Conservation (phyloP, 2,888 invertebrate genomes). For the Nemurella pictetii region DNA sequence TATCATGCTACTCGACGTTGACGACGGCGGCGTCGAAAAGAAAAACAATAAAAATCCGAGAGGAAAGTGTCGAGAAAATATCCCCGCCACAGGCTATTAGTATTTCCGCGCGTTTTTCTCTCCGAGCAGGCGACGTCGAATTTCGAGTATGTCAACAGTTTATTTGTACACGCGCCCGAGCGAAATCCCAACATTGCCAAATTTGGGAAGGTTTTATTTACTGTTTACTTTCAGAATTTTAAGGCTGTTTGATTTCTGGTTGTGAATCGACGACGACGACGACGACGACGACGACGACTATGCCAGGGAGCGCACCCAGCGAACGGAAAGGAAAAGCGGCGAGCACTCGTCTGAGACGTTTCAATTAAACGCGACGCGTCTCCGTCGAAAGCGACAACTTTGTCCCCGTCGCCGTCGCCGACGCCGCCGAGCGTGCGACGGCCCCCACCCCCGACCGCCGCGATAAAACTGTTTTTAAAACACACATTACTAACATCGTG, state of each 20-base stretch:
- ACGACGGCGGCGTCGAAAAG: too few relatives aligned
- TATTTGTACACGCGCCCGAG: background rate
- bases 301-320: background rate
- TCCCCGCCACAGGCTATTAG: background rate
- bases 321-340: background rate
- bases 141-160: background rate
- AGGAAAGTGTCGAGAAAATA: background rate
- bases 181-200: background rate
- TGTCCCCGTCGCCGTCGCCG: too few relatives aligned
- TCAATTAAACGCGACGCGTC: background rate
- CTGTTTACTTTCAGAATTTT: background rate
- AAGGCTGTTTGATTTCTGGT: background rate
- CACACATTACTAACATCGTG: too few relatives aligned
- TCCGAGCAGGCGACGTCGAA: background rate
- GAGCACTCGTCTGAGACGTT: background rate
- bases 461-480: too few relatives aligned
- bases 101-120: background rate
- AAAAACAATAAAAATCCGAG: background rate
- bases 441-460: too few relatives aligned
- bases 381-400: too few relatives aligned
- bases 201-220: background rate
- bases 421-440: too few relatives aligned
- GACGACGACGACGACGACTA: background rate
- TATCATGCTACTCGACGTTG: too few relatives aligned
- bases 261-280: too few relatives aligned